These are phyloP conservation scores for Parapristionchus giblindavisi DNA, from an alignment of 2,888 invertebrate species.

Conservation along the genomic window DNA sequence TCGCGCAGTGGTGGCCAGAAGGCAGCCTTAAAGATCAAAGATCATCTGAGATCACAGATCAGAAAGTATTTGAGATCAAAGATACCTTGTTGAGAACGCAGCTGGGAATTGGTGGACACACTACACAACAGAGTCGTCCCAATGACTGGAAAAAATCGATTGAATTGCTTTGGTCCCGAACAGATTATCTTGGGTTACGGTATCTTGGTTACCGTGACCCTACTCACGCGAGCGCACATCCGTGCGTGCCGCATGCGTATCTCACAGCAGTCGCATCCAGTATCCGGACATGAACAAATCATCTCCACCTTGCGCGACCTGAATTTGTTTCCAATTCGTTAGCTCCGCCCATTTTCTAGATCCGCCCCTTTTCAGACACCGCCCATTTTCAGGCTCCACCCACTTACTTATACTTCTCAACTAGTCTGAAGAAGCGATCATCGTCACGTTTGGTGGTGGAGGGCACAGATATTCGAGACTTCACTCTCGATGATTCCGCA, in stretches of 20 bases:
- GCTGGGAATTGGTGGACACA: conserved; percentile 49
- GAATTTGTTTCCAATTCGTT: background rate
- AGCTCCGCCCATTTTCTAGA: background rate
- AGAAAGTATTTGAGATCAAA: background rate
- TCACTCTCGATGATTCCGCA: too few species aligned
- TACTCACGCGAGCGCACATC: background rate
- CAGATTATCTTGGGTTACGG: background rate
- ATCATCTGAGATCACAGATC: too few species aligned
- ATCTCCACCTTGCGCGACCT: conserved; percentile 26
- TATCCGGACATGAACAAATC: conserved; percentile 5
- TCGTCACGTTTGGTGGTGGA: too few species aligned
- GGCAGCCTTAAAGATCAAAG: conserved; percentile 44
- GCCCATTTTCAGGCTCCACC: background rate
- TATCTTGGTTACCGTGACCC: too few species aligned
- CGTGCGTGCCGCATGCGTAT: background rate
- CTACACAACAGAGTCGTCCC: conserved; percentile 40
- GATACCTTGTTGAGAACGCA: conserved; percentile 38
- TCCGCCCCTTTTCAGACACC: background rate
- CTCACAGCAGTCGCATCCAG: conserved; percentile 11
- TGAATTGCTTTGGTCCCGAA: background rate
- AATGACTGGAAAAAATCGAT: conserved; percentile 31
- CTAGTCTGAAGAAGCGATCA: background rate
- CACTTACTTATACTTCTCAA: conserved; percentile 24
- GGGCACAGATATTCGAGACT: too few species aligned
- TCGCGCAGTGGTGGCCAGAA: conserved; percentile 61